phyloP scores from a whole-genome alignment of 2,113 vertebrate genomes.

The Engraulis encrasicolus region DNA sequence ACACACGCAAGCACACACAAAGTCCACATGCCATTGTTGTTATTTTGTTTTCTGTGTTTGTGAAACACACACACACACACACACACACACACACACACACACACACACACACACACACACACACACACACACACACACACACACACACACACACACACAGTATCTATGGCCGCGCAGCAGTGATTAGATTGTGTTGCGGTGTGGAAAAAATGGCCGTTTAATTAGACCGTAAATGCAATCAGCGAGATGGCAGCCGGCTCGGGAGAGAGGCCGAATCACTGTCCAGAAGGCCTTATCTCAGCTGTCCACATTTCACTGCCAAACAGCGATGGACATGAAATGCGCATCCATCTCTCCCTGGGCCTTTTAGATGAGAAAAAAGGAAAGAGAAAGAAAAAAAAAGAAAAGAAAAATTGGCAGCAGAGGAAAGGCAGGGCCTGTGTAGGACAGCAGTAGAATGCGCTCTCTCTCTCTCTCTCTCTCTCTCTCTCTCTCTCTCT shows the following conservation, averaged over 20 bases:
- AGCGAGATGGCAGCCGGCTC: conserved; percentile 37
- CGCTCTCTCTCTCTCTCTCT: background rate
- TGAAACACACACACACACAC: too few species aligned
- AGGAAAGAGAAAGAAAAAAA: too few species aligned
- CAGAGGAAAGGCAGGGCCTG: background rate
- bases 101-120: too few species aligned
- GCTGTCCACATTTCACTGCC: conserved; percentile 53
- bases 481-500: too few species aligned
- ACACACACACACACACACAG: too few species aligned
- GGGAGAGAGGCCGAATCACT: conserved; percentile 37
- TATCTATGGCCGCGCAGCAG: background rate
- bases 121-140: too few species aligned
- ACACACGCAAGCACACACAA: background rate
- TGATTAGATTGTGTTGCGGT: background rate
- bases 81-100: too few species aligned
- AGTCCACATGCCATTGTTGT: background rate
- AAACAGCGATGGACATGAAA: conserved; percentile 42
- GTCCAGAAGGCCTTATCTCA: conserved; percentile 53
- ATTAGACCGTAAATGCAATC: conserved; percentile 39
- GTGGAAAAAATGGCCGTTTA: conserved; percentile 8
- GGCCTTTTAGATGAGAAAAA: conserved; percentile 19
- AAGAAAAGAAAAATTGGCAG: background rate
- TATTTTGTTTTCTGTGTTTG: background rate
- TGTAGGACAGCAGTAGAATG: conserved; percentile 2
- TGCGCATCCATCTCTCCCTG: conserved; percentile 45